Conservation (phyloP, 2,113 vertebrate species). For the Dicaeum eximium region DNA sequence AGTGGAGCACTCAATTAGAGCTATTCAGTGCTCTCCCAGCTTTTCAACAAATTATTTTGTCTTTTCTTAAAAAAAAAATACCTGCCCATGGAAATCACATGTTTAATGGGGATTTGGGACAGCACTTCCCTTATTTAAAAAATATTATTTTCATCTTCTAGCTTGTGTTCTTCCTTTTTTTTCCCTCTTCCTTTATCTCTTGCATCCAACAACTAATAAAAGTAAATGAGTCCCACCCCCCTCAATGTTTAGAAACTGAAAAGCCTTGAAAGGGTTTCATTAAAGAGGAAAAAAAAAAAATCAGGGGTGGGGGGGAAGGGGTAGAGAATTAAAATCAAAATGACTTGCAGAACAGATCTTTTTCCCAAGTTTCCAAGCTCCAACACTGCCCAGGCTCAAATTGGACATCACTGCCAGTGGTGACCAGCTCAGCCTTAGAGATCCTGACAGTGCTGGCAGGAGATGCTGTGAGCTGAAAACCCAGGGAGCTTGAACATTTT, state of each 20-base stretch:
- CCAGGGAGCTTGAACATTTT: neutral
- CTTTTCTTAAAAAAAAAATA: neutral
- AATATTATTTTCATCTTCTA: neutral
- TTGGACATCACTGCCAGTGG: neutral
- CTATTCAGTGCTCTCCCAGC: neutral
- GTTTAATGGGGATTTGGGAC: neutral
- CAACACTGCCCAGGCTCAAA: neutral
- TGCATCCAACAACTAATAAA: neutral
- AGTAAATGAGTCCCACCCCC: neutral
- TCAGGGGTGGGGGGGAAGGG: fast-evolving
- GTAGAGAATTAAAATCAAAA: neutral
- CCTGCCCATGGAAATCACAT: neutral
- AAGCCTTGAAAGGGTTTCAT: neutral
- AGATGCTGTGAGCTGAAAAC: neutral
- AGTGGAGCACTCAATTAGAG: neutral
- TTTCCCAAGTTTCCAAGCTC: neutral
- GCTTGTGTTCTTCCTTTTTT: neutral
- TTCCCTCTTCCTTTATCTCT: neutral
- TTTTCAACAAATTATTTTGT: neutral
- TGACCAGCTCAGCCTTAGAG: neutral
- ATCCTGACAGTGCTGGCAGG: neutral
- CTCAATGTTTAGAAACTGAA: neutral
- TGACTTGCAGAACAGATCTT: neutral
- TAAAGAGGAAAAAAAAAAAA: neutral
- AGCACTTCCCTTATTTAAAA: neutral